A percentile compares a stretch with the other conserved stretches of the same genome.
These are phyloP conservation scores for Laterallus jamaicensis DNA, from an alignment of 2,113 vertebrate species.

Conservation along the genomic window DNA sequence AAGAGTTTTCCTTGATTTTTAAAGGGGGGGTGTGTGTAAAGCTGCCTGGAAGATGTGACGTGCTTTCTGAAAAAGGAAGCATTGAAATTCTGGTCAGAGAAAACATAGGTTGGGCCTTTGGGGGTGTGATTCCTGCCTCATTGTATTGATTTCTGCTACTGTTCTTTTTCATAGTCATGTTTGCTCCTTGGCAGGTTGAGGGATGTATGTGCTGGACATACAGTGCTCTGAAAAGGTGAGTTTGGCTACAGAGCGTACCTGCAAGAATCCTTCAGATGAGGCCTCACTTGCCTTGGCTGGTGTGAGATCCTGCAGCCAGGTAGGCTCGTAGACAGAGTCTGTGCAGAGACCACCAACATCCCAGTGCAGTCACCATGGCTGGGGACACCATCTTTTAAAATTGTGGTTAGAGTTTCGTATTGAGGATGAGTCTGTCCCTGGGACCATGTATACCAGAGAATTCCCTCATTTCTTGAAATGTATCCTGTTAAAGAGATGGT, in stretches of 20 bases:
- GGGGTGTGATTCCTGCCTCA: background rate
- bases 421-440: background rate
- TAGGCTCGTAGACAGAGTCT: background rate
- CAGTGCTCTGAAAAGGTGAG: background rate
- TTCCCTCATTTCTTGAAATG: background rate
- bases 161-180: background rate
- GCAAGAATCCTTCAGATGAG: background rate
- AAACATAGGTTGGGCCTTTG: background rate
- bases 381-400: background rate
- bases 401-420: background rate
- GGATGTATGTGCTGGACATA: background rate
- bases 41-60: background rate
- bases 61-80: background rate
- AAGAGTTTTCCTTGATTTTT: background rate
- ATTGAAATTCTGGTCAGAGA: background rate
- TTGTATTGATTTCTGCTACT: background rate
- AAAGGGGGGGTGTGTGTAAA: background rate
- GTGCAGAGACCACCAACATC: background rate
- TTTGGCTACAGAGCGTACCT: background rate
- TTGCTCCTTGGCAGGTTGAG: background rate
- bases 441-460: background rate
- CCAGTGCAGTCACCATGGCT: background rate
- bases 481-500: background rate
- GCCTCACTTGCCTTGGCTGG: background rate
- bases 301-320: background rate